These are phyloP conservation scores for Nudaria mundana DNA, from an alignment of 2,888 invertebrate genomes.

Conservation along the genomic window DNA sequence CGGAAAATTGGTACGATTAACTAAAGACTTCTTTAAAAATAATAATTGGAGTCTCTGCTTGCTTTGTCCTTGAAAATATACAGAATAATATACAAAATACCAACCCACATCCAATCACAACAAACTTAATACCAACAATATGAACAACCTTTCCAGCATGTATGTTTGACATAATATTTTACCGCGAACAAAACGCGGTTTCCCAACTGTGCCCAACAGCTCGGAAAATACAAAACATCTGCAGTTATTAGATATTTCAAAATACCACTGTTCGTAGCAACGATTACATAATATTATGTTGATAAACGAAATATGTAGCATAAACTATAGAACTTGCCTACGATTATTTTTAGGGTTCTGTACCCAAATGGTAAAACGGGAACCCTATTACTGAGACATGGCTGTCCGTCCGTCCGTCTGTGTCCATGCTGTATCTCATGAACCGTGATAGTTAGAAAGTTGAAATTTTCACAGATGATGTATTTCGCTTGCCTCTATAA, in stretches of 20 bases:
- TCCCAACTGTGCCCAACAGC: slow-evolving; percentile 4
- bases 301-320: slow-evolving; percentile 6
- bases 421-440: too few relatives aligned
- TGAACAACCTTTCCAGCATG: slow-evolving; percentile 12
- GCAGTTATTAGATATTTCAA: slow-evolving; percentile 18
- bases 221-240: slow-evolving; percentile 17
- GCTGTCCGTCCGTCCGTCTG: too few relatives aligned
- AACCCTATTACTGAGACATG: too few relatives aligned
- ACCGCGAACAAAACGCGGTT: slow-evolving; percentile 19
- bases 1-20: neutral
- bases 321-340: neutral
- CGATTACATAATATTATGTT: slow-evolving; percentile 9
- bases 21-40: neutral
- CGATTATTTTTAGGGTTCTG: too few relatives aligned
- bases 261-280: slow-evolving; percentile 8
- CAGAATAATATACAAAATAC: neutral
- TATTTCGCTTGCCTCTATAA: too few relatives aligned
- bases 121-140: neutral
- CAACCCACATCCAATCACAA: neutral
- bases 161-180: slow-evolving; percentile 17
- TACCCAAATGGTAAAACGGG: too few relatives aligned
- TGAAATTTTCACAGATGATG: too few relatives aligned
- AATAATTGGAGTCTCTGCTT: neutral
- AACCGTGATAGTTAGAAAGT: too few relatives aligned
- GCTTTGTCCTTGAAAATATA: neutral